Conservation (phyloP, 2,888 invertebrate genomes). For the Lissonota sp. region DNA sequence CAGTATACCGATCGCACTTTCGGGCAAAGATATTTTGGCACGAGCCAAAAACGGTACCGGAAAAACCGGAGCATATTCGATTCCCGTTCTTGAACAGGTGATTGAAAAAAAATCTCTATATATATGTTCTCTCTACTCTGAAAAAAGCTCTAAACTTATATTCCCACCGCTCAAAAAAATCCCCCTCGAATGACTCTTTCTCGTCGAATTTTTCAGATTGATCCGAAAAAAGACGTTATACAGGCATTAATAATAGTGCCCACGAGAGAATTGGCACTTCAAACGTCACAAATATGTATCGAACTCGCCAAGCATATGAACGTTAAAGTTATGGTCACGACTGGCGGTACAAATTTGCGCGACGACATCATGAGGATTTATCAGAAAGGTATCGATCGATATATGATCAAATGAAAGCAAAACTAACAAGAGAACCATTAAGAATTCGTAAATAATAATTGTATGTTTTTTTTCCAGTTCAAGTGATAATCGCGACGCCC, state of each 20-base stretch:
- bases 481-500: constrained; percentile 99
- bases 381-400: constrained; percentile 91
- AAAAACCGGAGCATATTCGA: constrained; percentile 99
- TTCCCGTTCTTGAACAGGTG: constrained; percentile 97
- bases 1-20: constrained; percentile 98
- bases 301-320: constrained; percentile 99
- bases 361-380: constrained; percentile 99
- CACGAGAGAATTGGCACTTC: constrained; percentile 98
- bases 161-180: background rate
- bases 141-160: too few relatives aligned
- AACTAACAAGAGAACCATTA: background rate
- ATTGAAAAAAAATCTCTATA: background rate
- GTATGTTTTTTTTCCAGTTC: constrained; percentile 87
- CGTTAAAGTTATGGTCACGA: constrained; percentile 99
- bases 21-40: constrained; percentile 98
- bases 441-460: background rate
- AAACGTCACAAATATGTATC: constrained; percentile 99
- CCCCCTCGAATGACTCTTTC: constrained; percentile 8
- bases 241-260: constrained; percentile 99
- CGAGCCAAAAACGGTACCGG: constrained; percentile 99
- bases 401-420: background rate
- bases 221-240: constrained; percentile 95
- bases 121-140: too few relatives aligned
- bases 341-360: constrained; percentile 98
- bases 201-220: constrained; percentile 84